Conservation (phyloP, 2,888 invertebrate species). For the Heteromurus nitidus region DNA sequence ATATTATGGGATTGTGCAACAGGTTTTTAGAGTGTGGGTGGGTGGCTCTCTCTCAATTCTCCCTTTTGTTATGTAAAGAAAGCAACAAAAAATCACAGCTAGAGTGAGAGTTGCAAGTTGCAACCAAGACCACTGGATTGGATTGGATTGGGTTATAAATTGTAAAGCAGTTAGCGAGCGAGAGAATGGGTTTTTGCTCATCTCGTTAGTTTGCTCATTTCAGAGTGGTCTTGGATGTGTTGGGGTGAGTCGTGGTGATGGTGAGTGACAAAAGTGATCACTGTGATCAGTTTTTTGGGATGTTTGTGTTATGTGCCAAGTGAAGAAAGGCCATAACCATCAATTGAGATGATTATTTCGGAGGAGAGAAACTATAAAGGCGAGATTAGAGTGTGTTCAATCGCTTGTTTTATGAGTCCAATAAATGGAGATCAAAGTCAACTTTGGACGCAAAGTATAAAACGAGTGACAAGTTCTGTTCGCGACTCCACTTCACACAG, state of each 20-base stretch:
- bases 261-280: not conserved
- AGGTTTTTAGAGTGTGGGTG: too few relatives aligned
- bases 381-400: too few relatives aligned
- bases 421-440: not conserved
- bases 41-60: too few relatives aligned
- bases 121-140: too few relatives aligned
- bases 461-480: not conserved
- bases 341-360: not conserved
- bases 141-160: not conserved
- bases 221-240: not conserved
- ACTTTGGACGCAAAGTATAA: not conserved
- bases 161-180: not conserved
- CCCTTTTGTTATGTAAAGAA: too few relatives aligned
- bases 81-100: too few relatives aligned
- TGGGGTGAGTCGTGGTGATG: not conserved
- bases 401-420: not conserved
- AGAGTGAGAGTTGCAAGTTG: too few relatives aligned
- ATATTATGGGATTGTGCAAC: too few relatives aligned
- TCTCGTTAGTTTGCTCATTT: not conserved
- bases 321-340: conserved; percentile 1
- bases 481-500: too few relatives aligned
- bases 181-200: not conserved
- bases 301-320: not conserved
- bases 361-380: not conserved
- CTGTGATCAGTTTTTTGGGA: not conserved